A percentile compares a stretch with the other conserved stretches of the same genome.
These are phyloP conservation scores for Panopea generosa DNA, from an alignment of 2,888 invertebrate species.

Conservation along the genomic window DNA sequence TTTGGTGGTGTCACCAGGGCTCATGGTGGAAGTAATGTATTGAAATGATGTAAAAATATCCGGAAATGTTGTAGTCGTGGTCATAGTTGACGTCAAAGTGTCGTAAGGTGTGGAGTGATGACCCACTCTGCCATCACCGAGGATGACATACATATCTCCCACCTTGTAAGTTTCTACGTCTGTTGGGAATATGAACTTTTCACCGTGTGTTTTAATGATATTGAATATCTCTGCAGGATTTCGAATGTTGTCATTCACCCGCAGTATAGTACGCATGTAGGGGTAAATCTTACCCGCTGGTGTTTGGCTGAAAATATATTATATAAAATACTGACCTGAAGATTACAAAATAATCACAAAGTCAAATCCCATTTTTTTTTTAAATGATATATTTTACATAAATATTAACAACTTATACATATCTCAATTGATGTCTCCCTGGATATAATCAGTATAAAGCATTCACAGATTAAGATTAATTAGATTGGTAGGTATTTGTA, in stretches of 20 bases:
- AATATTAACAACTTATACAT: too few species aligned
- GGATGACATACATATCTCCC: constrained; percentile 46
- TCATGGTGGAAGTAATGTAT: constrained; percentile 15
- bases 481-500: too few species aligned
- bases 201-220: constrained; percentile 22
- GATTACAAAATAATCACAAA: too few species aligned
- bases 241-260: constrained; percentile 21
- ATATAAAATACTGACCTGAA: too few species aligned
- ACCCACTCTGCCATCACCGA: constrained; percentile 12
- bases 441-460: too few species aligned
- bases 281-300: constrained; percentile 10
- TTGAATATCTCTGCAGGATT: constrained; percentile 17
- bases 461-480: too few species aligned
- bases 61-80: constrained; percentile 21
- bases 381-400: too few species aligned
- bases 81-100: constrained; percentile 2
- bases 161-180: constrained; percentile 35
- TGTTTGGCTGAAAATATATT: constrained; percentile 36
- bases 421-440: too few species aligned
- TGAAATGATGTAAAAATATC: constrained; percentile 36
- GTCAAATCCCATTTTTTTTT: too few species aligned
- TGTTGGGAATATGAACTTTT: constrained; percentile 34
- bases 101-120: constrained; percentile 23
- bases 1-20: constrained; percentile 17
- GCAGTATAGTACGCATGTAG: constrained; percentile 24